Conservation (phyloP, 2,797 vertebrate species). For the Falco biarmicus region DNA sequence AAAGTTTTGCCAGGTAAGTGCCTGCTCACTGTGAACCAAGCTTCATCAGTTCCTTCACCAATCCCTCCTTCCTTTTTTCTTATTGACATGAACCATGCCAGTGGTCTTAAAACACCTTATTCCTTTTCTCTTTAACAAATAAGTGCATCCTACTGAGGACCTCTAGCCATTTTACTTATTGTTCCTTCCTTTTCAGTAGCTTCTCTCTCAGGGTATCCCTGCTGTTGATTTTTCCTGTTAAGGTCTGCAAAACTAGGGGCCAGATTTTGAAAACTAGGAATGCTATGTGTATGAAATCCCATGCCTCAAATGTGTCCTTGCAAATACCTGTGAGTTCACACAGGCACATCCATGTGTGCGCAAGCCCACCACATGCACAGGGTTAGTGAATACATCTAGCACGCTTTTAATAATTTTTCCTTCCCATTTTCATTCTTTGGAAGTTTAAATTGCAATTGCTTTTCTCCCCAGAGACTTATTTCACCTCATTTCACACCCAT, state of each 20-base stretch:
- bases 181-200: not conserved
- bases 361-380: not conserved
- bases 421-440: not conserved
- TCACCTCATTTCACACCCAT: slow-evolving; percentile 21
- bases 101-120: not conserved
- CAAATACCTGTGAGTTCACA: not conserved
- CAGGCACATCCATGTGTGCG: not conserved
- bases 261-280: not conserved
- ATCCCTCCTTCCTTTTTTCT: not conserved
- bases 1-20: not conserved
- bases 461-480: slow-evolving; percentile 26
- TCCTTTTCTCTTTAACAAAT: not conserved
- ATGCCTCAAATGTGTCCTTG: not conserved
- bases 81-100: not conserved
- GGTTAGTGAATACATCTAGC: not conserved
- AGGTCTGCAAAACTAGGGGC: not conserved
- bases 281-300: not conserved
- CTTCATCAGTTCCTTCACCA: not conserved
- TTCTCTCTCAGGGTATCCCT: not conserved
- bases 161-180: not conserved
- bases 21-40: not conserved
- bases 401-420: not conserved
- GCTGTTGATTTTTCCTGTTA: not conserved
- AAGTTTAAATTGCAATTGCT: not conserved
- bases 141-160: not conserved